phyloP scores from a whole-genome alignment of 2,888 invertebrate genomes.

The Erebia aethiops region DNA sequence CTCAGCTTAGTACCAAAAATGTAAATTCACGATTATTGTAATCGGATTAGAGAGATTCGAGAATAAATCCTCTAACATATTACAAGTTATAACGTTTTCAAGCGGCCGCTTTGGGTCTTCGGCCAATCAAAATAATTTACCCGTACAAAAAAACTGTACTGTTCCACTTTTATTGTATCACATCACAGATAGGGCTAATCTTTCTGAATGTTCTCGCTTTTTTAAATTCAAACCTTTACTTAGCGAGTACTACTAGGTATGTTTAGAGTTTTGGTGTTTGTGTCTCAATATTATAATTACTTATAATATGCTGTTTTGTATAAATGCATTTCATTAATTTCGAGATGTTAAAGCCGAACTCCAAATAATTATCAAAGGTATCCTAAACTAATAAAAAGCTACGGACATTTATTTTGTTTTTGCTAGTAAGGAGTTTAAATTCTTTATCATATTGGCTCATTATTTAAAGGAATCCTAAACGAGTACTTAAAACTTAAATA shows the following conservation, averaged over 20 bases:
- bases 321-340: too few species aligned
- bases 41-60: constrained; percentile 47
- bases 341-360: too few species aligned
- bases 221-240: too few species aligned
- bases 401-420: too few species aligned
- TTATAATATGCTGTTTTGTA: too few species aligned
- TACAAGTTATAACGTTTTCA: constrained; percentile 53
- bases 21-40: constrained; percentile 34
- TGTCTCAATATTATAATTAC: too few species aligned
- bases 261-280: too few species aligned
- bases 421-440: too few species aligned
- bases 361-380: too few species aligned
- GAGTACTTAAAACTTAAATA: background rate
- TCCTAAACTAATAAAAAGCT: too few species aligned
- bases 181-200: background rate
- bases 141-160: constrained; percentile 39
- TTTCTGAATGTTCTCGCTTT: background rate
- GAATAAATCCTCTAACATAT: constrained; percentile 55
- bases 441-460: too few species aligned
- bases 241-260: too few species aligned
- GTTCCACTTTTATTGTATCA: background rate
- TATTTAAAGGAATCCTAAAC: constrained; percentile 54
- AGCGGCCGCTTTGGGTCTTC: constrained; percentile 52
- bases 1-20: constrained; percentile 8
- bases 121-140: constrained; percentile 57